Conservation (phyloP, 2,113 vertebrate genomes). For the Danionella cerebrum region DNA sequence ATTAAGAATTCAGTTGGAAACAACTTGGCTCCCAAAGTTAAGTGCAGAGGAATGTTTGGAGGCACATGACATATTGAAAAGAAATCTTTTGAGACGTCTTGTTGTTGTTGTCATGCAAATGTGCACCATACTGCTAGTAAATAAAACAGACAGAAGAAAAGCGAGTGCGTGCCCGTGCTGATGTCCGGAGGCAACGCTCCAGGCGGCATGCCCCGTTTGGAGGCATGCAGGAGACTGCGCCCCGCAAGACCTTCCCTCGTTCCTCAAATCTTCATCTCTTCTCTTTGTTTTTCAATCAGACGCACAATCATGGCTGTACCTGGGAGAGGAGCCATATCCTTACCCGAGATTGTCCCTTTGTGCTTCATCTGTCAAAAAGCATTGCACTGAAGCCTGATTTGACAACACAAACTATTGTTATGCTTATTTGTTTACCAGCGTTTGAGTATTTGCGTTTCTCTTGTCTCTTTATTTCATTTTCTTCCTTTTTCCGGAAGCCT, state of each 20-base stretch:
- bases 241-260: constrained; percentile 41
- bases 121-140: constrained; percentile 42
- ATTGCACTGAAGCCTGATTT: constrained; percentile 16
- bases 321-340: constrained; percentile 16
- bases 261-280: constrained; percentile 16
- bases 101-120: constrained; percentile 49
- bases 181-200: constrained; percentile 39
- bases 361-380: constrained; percentile 31
- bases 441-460: neutral
- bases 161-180: constrained; percentile 34
- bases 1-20: constrained; percentile 17
- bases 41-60: constrained; percentile 7
- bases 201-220: constrained; percentile 29
- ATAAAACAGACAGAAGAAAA: constrained; percentile 48
- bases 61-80: constrained; percentile 45
- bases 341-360: constrained; percentile 5
- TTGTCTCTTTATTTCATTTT: neutral
- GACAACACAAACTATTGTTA: constrained; percentile 16
- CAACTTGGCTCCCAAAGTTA: constrained; percentile 28
- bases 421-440: constrained; percentile 12
- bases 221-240: constrained; percentile 27
- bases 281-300: constrained; percentile 21
- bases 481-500: neutral
- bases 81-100: constrained; percentile 42
- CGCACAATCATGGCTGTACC: constrained; percentile 22